phyloP scores from a whole-genome alignment of 2,888 invertebrate genomes.

The Clostera curtula region DNA sequence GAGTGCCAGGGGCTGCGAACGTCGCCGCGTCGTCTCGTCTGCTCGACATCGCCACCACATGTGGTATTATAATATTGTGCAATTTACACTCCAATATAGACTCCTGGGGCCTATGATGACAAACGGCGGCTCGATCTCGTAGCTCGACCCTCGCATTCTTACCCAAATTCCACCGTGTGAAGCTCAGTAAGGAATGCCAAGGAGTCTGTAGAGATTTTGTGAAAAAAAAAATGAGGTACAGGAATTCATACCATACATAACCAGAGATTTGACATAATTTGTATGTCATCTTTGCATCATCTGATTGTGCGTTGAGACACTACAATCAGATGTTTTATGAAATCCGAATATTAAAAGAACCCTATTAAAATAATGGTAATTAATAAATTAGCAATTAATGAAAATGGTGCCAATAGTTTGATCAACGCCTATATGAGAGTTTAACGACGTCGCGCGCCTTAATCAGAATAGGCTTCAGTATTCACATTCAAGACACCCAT shows the following conservation, averaged over 20 bases:
- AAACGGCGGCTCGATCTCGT: slow-evolving; percentile 32
- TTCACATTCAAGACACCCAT: slow-evolving; percentile 47
- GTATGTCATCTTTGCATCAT: too few species aligned
- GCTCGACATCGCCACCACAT: slow-evolving; percentile 47
- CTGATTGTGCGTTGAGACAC: too few species aligned
- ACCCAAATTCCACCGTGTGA: slow-evolving; percentile 6
- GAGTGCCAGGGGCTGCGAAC: slow-evolving; percentile 72
- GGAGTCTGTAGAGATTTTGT: slow-evolving; percentile 13
- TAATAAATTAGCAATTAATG: too few species aligned
- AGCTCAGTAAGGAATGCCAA: slow-evolving; percentile 4
- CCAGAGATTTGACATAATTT: too few species aligned
- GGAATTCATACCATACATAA: too few species aligned
- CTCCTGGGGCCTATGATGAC: slow-evolving; percentile 30
- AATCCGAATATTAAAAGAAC: too few species aligned
- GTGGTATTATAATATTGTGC: slow-evolving; percentile 58
- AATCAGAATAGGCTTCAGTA: slow-evolving; percentile 42
- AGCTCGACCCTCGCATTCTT: slow-evolving; percentile 12
- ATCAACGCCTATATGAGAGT: too few species aligned
- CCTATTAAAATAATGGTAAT: too few species aligned
- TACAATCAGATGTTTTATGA: too few species aligned
- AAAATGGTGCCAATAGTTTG: too few species aligned
- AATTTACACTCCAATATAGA: slow-evolving; percentile 35
- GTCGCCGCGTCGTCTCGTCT: slow-evolving; percentile 49
- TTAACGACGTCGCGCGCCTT: slow-evolving; percentile 39
- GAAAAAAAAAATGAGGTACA: too few species aligned